phyloP scores from a whole-genome alignment of 1,140 invertebrate genomes.

The Drosophila kikkawai region DNA sequence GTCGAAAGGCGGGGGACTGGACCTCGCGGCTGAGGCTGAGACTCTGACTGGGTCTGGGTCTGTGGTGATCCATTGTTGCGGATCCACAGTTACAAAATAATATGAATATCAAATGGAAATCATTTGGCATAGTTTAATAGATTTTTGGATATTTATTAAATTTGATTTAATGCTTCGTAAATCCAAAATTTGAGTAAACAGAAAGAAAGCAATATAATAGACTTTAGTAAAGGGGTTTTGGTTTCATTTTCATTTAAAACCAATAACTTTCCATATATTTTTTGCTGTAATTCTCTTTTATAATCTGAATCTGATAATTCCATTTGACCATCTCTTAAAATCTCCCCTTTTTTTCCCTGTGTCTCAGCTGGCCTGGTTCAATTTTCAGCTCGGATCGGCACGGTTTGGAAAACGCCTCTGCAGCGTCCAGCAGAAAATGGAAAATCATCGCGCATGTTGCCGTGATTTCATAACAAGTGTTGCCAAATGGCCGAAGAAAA shows the following conservation, averaged over 20 bases:
- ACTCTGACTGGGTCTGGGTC: conserved; percentile 37
- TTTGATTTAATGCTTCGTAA: not conserved
- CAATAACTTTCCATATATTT: not conserved
- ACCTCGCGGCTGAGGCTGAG: conserved; percentile 9
- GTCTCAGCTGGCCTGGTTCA: conserved; percentile 67
- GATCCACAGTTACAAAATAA: not conserved
- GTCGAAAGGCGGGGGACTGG: conserved; percentile 18
- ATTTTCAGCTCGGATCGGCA: conserved; percentile 32
- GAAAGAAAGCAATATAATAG: not conserved
- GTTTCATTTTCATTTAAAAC: not conserved
- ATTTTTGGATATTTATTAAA: not conserved
- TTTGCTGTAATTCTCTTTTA: not conserved
- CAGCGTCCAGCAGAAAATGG: conserved; percentile 51
- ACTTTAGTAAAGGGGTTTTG: not conserved
- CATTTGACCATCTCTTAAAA: not conserved
- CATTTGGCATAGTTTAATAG: not conserved
- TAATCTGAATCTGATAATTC: not conserved
- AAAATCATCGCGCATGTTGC: conserved; percentile 53
- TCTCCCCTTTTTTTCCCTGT: not conserved
- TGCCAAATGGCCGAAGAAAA: conserved; percentile 63
- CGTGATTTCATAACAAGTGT: conserved; percentile 76
- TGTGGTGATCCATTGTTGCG: conserved; percentile 57
- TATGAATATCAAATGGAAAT: not conserved
- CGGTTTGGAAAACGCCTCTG: conserved; percentile 59
- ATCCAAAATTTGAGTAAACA: too few relatives aligned